Evolutionary conservation across 2,113 vertebrate genomes (phyloP).

Genomic region (Triplophysa siluroides): DNA sequence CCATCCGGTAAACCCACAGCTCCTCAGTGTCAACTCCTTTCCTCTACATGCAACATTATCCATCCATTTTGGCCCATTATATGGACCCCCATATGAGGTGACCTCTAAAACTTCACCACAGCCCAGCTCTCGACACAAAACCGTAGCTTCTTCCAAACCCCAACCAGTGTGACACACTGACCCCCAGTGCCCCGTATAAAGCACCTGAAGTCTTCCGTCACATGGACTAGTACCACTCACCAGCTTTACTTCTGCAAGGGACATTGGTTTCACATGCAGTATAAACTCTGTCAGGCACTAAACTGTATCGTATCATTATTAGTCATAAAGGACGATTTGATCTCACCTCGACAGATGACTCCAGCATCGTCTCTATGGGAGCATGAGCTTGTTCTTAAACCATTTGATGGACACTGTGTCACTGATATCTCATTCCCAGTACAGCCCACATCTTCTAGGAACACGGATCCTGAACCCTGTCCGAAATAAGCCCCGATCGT

Average conservation of each 20-base stretch:
- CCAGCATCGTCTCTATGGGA: too few relatives aligned
- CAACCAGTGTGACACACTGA: background rate
- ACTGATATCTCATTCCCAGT: background rate
- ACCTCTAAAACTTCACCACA: background rate
- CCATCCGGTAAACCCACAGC: background rate
- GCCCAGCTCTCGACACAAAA: background rate
- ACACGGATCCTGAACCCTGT: conserved; percentile 13
- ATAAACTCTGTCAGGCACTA: background rate
- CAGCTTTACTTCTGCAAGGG: background rate
- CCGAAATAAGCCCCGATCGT: background rate
- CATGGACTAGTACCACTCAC: background rate
- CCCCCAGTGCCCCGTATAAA: background rate
- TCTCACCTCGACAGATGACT: too few relatives aligned
- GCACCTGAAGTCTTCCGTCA: background rate
- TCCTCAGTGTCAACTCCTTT: background rate
- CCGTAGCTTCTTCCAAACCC: background rate
- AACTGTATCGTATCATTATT: background rate
- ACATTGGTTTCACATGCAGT: background rate
- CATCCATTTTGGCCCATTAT: background rate
- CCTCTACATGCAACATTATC: background rate
- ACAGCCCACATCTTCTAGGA: background rate
- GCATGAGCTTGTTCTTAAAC: background rate
- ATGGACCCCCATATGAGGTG: background rate
- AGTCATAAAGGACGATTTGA: too few relatives aligned
- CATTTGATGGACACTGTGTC: background rate